phyloP scores from a whole-genome alignment of 2,888 invertebrate genomes.

The Lumbricus terrestris region DNA sequence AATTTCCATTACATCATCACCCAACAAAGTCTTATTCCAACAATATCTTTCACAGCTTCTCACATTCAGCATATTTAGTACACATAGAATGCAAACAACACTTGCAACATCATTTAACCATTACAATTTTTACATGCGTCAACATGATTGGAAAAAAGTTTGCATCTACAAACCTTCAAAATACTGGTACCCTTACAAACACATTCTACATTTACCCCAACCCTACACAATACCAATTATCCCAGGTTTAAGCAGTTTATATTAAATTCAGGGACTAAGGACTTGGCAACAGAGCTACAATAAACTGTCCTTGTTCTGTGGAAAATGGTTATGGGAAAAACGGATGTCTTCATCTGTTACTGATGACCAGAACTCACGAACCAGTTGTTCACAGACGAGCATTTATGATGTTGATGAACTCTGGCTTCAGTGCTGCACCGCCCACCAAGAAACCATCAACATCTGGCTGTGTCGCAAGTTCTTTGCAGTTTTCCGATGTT shows the following conservation, averaged over 20 bases:
- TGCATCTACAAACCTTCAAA: no score
- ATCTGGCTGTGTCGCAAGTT: conserved; percentile 82
- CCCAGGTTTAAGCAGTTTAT: background rate
- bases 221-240: background rate
- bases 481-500: conserved; percentile 84
- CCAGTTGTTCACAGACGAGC: conserved; percentile 20
- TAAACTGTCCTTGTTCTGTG: background rate
- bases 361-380: background rate
- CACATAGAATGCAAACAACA: no score
- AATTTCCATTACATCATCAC: no score
- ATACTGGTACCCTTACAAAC: no score
- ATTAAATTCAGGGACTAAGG: background rate
- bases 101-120: no score
- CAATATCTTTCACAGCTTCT: no score
- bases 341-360: no score
- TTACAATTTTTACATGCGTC: no score
- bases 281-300: background rate
- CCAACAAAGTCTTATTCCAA: no score
- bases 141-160: no score
- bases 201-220: no score
- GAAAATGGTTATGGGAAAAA: background rate
- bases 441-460: conserved; percentile 99
- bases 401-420: conserved; percentile 92
- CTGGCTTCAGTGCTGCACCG: conserved; percentile 95
- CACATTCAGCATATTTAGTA: no score